These are phyloP conservation scores for Agrypnia vestita DNA, from an alignment of 1,140 invertebrate genomes.

Conservation along the genomic window DNA sequence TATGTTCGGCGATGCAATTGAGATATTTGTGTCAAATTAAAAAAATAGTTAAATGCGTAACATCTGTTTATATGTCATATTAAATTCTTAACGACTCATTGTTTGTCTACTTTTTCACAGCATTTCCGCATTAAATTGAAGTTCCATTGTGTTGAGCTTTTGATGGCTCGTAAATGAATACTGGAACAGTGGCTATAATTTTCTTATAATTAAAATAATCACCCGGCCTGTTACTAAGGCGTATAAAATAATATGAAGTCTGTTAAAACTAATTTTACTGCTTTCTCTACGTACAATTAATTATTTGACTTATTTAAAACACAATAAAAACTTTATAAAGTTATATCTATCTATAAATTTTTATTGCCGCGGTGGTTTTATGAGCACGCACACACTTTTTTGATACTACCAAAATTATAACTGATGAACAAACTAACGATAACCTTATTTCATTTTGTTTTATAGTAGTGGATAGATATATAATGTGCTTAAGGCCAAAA, in stretches of 20 bases:
- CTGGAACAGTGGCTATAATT: constrained; percentile 23
- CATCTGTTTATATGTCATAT: constrained; percentile 32
- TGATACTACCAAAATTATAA: no score
- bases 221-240: constrained; percentile 6
- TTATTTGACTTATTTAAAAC: not conserved
- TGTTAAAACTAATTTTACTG: constrained; percentile 23
- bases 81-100: constrained; percentile 23
- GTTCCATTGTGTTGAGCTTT: constrained; percentile 22
- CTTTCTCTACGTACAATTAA: constrained; percentile 13
- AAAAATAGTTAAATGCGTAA: constrained; percentile 16
- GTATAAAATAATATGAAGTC: not conserved
- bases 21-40: constrained; percentile 17
- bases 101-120: constrained; percentile 28
- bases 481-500: no score
- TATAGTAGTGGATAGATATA: no score
- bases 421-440: no score
- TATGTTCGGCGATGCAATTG: not conserved
- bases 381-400: no score
- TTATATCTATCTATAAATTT: no score
- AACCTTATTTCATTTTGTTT: no score
- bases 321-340: no score
- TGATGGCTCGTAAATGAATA: constrained; percentile 22
- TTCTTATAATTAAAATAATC: constrained; percentile 37
- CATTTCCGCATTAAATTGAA: constrained; percentile 35
- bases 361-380: no score